phyloP scores from a whole-genome alignment of 1,140 invertebrate species.

The Trachymyrmex cornetzi region DNA sequence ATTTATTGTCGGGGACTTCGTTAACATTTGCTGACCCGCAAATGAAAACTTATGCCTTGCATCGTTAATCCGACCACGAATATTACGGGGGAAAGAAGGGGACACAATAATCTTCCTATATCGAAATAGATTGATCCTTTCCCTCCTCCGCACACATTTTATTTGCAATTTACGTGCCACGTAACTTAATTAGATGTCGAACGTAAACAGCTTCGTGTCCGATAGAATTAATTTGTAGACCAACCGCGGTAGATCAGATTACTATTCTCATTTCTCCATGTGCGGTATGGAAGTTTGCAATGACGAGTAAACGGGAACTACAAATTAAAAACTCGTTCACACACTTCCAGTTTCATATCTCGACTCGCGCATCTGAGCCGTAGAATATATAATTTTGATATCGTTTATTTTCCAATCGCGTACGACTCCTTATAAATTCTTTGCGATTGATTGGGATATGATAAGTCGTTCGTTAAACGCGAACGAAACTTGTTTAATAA shows the following conservation, averaged over 20 bases:
- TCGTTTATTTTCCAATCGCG: not conserved
- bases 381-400: constrained; percentile 28
- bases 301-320: constrained; percentile 2
- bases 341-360: not conserved
- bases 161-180: constrained; percentile 20
- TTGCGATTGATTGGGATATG: not conserved
- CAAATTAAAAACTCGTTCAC: constrained; percentile 18
- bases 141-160: constrained; percentile 6
- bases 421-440: not conserved
- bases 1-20: constrained; percentile 75
- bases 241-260: constrained; percentile 33
- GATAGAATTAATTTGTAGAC: constrained; percentile 47
- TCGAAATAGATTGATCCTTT: constrained; percentile 29
- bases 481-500: not conserved
- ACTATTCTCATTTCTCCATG: not conserved
- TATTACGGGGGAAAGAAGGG: constrained; percentile 41
- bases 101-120: constrained; percentile 48
- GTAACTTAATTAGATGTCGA: constrained; percentile 43
- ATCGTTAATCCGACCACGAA: constrained; percentile 27
- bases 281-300: not conserved
- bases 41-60: constrained; percentile 74
- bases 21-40: constrained; percentile 61
- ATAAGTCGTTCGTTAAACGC: not conserved
- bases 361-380: not conserved
- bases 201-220: constrained; percentile 25